Evolutionary conservation across 2,797 vertebrate genomes (phyloP).

Genomic region (Helostoma temminkii): DNA sequence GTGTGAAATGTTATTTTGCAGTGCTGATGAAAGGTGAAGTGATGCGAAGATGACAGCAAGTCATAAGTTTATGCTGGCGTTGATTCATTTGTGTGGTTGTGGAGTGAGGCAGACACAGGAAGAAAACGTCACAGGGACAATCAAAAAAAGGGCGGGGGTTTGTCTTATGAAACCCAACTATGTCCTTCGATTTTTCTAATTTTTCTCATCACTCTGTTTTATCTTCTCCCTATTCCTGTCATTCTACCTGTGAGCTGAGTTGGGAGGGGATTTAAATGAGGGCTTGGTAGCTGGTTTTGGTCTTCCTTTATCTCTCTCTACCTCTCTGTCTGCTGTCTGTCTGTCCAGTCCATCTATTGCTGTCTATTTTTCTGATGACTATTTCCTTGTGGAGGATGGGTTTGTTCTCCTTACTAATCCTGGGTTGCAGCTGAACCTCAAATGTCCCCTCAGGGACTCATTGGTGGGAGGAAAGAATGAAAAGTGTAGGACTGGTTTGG

Average conservation of each 20-base stretch:
- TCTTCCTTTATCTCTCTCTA: conserved; percentile 71
- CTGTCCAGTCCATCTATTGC: conserved; percentile 46
- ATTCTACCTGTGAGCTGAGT: conserved; percentile 51
- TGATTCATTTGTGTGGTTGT: conserved; percentile 80
- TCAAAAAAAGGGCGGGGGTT: conserved; percentile 83
- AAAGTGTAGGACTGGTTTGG: conserved; percentile 43
- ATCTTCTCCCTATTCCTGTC: conserved; percentile 55
- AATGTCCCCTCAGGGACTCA: conserved; percentile 64
- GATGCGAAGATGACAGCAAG: conserved; percentile 95
- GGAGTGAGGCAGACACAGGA: conserved; percentile 87
- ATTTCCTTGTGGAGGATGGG: conserved; percentile 68
- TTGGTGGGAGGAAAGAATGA: conserved; percentile 46
- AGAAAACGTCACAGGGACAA: conserved; percentile 98
- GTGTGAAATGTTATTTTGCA: conserved; percentile 94
- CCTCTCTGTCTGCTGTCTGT: conserved; percentile 28
- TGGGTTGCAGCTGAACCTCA: conserved; percentile 49
- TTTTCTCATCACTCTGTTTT: conserved; percentile 59
- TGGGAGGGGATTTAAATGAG: conserved; percentile 48
- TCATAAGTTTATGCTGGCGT: conserved; percentile 87
- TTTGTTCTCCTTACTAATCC: conserved; percentile 43
- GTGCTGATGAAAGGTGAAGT: conserved; percentile 98
- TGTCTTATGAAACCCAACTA: conserved; percentile 70
- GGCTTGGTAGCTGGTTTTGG: conserved; percentile 79
- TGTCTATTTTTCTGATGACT: conserved; percentile 51
- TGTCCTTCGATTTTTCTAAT: conserved; percentile 80